Evolutionary conservation across 2,888 invertebrate species (phyloP), one percentile per base, ranked within the genome.

Genomic region (Phyllotreta striolata): DNA sequence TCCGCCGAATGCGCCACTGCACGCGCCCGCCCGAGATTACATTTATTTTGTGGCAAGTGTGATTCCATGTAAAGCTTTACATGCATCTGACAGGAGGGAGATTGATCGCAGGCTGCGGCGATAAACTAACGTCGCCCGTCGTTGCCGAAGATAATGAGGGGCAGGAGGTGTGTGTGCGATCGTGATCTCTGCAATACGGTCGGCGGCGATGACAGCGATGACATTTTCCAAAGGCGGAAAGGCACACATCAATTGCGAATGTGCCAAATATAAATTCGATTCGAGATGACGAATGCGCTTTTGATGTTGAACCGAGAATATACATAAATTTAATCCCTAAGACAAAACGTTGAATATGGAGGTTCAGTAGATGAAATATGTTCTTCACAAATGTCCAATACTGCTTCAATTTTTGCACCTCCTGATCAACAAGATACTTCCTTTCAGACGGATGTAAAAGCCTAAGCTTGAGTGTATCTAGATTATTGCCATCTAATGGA

Each of bases 81-180:
- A 66, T 74, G 74, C 66, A 73, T 74, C 71, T 76, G 76, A 76
- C 76, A 76, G 69, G 62, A 62, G 66, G 70, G 71, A 76, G 77
- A 77, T 76, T 74, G 77, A 77, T 77, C 70, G 70, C 70, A 64
- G 63, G 63, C 62, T 60, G 68, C 63, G 70, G 68, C 73, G 76
- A 74, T 74, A 74, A 76, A 75, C 76, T 74, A 72, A 72, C 71
- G 73, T 74, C 73, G 72, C 68, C 70, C 24, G 24, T 24, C 24
- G 24, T 1, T 24, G 24, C 72, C 70, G 58, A 58, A 67, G 72
- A 70, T 73, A 74, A 71, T 72, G 71, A 72, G 66, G 67, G 65
- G 64, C 58, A 34, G 55, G 55, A 63, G 60, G 51, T 56, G 61
- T 59, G 61, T 59, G 24, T 47, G 39, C 14, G 38, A 24, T 51